Base-by-base conservation (phyloP, 2,888 invertebrate species). In the Euproctis similis region DNA sequence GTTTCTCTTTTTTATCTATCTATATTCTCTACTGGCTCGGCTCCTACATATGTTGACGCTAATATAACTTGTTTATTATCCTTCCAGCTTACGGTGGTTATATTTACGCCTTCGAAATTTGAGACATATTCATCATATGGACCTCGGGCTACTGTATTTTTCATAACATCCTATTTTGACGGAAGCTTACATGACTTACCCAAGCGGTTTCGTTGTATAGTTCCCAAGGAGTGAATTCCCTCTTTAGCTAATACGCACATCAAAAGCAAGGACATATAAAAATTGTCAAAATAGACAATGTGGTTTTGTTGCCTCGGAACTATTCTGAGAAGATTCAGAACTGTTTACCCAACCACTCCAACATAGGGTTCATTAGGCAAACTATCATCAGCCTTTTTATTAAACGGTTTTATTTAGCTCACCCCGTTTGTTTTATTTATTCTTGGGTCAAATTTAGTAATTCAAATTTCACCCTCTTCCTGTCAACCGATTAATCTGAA, bases 41-140 rank as follows among this genome's bases (percentile, higher is more conserved):
- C 28, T 8, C 34, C 31, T 1, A 30, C 27, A 27, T 34, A 39
- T 17, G 34, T 36, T 4, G 34, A 28, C 6, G 34, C 22, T 21
- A 37, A 19, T 1, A 32, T 11, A 12, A 42, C 42, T 24, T 30
- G 33, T 2, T 42, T 46, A 8, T 46, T 45, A 12, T 45, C 39
- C 9, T 46, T 44, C 39, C 44, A 50, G 8, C 28, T 32, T 2
- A 35, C 36, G 9, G 36, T 30, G 1, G 36, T 30, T 8, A 42
- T 27, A 6, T 43, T 38, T 2, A 42, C 23, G 8, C 43, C 39
- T 19, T 41, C 39, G 7, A 27, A 38, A 25, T 36, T 33, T 11
- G 40, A 35, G 2, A 42, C 36, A 11, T 39, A 33, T 34, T 50
- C 45, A 2, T 47, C 40, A 10, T 35, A 39, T 8, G 35, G 16